A percentile compares a stretch with the other conserved stretches of the same genome.
These are phyloP conservation scores for Drosophila malerkotliana DNA, from an alignment of 1,140 invertebrate species.

Conservation along the genomic window DNA sequence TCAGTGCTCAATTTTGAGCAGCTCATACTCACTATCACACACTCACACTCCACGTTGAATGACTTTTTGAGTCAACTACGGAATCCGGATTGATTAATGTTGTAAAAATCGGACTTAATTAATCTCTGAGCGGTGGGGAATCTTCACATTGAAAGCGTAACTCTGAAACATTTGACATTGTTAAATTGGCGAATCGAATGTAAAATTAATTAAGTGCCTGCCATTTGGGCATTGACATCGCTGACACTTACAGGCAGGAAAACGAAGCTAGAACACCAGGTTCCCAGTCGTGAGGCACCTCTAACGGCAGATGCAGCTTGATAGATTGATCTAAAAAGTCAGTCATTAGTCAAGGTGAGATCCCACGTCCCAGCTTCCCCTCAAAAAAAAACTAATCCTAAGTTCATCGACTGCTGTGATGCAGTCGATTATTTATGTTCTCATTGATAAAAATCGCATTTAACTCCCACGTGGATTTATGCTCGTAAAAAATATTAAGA, in stretches of 20 bases:
- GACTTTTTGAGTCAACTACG: slow-evolving; percentile 56
- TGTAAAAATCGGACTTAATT: slow-evolving; percentile 67
- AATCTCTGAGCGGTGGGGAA: slow-evolving; percentile 48
- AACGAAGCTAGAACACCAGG: slow-evolving; percentile 9
- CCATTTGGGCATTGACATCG: slow-evolving; percentile 72
- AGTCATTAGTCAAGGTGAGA: slow-evolving; percentile 11
- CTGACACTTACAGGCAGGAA: slow-evolving; percentile 57
- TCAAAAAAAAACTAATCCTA: not conserved
- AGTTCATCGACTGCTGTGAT: slow-evolving; percentile 43
- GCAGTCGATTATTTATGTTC: slow-evolving; percentile 32
- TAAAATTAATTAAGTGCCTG: slow-evolving; percentile 50
- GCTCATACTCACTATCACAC: not conserved
- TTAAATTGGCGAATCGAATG: slow-evolving; percentile 55
- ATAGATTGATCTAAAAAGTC: slow-evolving; percentile 20
- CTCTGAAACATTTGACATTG: slow-evolving; percentile 56
- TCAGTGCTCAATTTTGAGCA: slow-evolving; percentile 1
- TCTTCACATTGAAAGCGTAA: slow-evolving; percentile 48
- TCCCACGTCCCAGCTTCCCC: not conserved
- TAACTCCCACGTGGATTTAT: slow-evolving; percentile 29
- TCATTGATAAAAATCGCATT: slow-evolving; percentile 38
- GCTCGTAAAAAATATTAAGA: slow-evolving; percentile 28
- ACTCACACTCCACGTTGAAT: slow-evolving; percentile 52
- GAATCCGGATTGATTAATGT: slow-evolving; percentile 66
- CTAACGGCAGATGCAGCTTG: slow-evolving; percentile 23
- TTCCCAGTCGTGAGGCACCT: slow-evolving; percentile 23